Base-by-base conservation (phyloP, 2,888 invertebrate genomes). In the Microctonus brassicae region DNA sequence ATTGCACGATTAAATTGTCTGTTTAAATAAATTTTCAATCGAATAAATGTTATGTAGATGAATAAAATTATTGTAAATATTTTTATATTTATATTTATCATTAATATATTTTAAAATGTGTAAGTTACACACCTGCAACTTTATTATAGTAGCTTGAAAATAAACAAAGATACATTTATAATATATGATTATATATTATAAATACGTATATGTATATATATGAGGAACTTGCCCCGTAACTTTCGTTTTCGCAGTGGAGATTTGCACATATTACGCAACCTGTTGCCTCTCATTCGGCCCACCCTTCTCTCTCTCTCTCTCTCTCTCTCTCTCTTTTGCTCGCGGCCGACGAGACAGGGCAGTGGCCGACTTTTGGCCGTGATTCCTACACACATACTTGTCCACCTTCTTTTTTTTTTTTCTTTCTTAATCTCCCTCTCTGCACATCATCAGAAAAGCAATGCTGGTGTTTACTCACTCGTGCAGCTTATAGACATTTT, bases 221-320 rank as follows among this genome's bases (percentile, higher is more conserved):
- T 62, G 58, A 70, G 58, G 70, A 55, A 66, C 68, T 75, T 75
- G 71, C 71, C 68, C 62, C 68, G 67, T 67, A 75, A 75, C 75
- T 75, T 75, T 75, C 75, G 67, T 75, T 75, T 70, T 72, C 72
- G 64, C 65, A 62, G 62, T 65, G 72, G 55, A 55, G 55, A 55
- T 69, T 72, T 57, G 26, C 74, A 64, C 57, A 42, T 34, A 55
- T 75, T 75, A 67, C 67, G 69, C 66, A 75, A 75, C 58, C 66
- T 58, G 69, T 69, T 69, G 75, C 63, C 69, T 58, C 62, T 65
- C 58, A 63, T 70, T 66, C 55, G 75, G 66, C 53, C 74, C 75
- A 73, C 73, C 73, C 73, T 69, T 47, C 64, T 58, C 33, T 60
- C 42, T 24, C 7, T 24, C 20, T 63, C 42, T 24, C 7, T 24